Base-by-base conservation (phyloP, 2,888 invertebrate genomes). In the Andrena haemorrhoa region DNA sequence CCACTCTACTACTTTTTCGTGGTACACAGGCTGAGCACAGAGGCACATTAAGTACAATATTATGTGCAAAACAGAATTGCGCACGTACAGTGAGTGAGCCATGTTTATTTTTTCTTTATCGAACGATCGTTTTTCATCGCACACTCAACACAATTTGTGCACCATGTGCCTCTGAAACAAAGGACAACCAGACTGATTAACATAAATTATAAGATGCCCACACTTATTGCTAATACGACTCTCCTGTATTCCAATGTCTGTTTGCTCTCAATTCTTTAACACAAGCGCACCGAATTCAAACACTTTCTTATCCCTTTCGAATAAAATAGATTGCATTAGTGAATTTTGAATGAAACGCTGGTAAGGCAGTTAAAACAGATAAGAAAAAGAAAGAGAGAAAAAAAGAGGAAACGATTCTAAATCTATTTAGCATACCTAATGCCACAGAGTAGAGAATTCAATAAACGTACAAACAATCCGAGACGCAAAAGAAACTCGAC, bases 121-220 rank as follows among this genome's bases (percentile, higher is more conserved):
- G 85, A 89, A 89, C 87, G 86, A 89, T 89, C 88, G 86, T 90
- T 91, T 90, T 90, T 90, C 93, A 93, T 93, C 92, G 93, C 93
- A 91, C 93, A 93, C 93, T 93, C 93, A 93, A 92, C 91, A 91
- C 90, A 91, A 91, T 92, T 92, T 92, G 93, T 93, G 93, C 93
- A 93, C 90, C 97, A 96, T 96, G 97, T 97, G 97, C 97, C 97
- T 97, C 97, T 97, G 97, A 96, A 97, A 95, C 96, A 95, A 94
- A 94, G 95, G 95, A 96, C 95, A 95, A 95, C 94, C 95, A 94
- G 93, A 94, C 93, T 93, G 93, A 94, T 93, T 92, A 93, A 93
- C 88, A 93, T 92, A 93, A 92, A 92, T 92, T 90, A 86, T 85
- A 89, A 92, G 92, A 93, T 93, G 93, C 93, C 92, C 91, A 91